Base-by-base conservation (phyloP, 2,113 vertebrate genomes). In the Scatophagus argus region DNA sequence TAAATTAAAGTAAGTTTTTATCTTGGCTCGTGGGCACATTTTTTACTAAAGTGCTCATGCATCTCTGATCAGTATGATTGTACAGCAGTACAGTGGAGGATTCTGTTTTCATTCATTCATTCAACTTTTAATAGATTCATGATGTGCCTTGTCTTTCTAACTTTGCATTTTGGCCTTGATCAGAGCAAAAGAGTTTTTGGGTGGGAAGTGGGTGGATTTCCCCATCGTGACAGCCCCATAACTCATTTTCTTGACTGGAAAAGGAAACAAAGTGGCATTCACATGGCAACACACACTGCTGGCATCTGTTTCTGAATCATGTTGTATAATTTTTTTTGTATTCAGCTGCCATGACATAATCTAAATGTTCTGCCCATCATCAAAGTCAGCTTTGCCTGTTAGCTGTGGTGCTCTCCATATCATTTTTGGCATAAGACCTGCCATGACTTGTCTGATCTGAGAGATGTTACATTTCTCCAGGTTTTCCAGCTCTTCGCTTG, bases 301-400 rank as follows among this genome's bases (percentile, higher is more conserved):
- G 74, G 90, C 89, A 91, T 90, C 80, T 91, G 89, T 74, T 88
- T 87, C 72, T 61, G 62, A 61, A 58, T 75, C 82, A 61, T 64
- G 67, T 74, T 77, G 76, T 88, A 67, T 82, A 64, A 63, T 76
- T 83, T 70, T 73, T 86, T 87, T 81, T 77, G 68, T 60, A 59
- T 49, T 81, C 75, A 39, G 51, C 49, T 73, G 74, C 69, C 74
- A 66, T 86, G 79, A 79, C 74, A 72, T 79, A 74, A 86, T 83
- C 69, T 70, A 64, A 64, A 83, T 73, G 63, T 46, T 68, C 62
- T 58, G 52, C 66, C 67, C 49, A 3, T 82, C 82, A 87, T 87
- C 73, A 87, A 82, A 81, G 80, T 66, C 71, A 77, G 74, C 75
- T 71, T 41, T 31, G 36, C 81, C 64, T 58, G 25, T 64, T 47